phyloP scores from a whole-genome alignment of 2,888 invertebrate genomes.

The Lasioglossum pauxillum region DNA sequence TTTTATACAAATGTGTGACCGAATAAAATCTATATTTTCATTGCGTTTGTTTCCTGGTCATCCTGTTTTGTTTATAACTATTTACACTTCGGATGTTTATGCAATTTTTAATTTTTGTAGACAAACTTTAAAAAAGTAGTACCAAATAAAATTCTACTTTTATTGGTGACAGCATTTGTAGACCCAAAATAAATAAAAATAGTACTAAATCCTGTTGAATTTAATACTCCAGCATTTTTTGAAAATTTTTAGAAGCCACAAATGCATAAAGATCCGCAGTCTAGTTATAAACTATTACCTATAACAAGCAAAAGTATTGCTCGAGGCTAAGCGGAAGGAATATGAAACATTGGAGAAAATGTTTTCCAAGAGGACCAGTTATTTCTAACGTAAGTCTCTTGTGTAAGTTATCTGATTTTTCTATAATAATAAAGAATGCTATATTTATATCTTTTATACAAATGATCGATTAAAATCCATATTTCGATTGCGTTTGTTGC shows the following conservation, averaged over 20 bases:
- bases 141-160: too few species aligned
- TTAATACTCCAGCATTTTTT: too few species aligned
- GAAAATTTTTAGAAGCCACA: too few species aligned
- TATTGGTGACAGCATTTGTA: too few species aligned
- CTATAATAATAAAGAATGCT: constrained; percentile 48
- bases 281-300: too few species aligned
- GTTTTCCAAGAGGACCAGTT: constrained; percentile 72
- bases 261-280: too few species aligned
- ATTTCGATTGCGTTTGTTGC: constrained; percentile 96
- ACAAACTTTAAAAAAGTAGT: too few species aligned
- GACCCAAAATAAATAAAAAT: too few species aligned
- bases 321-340: constrained; percentile 75
- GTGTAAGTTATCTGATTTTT: constrained; percentile 27
- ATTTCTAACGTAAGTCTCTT: constrained; percentile 20
- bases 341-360: constrained; percentile 70
- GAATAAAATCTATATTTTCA: constrained; percentile 97
- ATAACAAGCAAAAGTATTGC: constrained; percentile 62
- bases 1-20: constrained; percentile 74
- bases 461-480: constrained; percentile 91
- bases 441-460: constrained; percentile 35
- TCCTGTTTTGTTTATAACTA: constrained; percentile 87
- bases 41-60: constrained; percentile 94
- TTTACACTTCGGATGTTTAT: too few species aligned
- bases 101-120: too few species aligned
- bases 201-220: too few species aligned